These are phyloP conservation scores for Chionodraco myersi DNA, from an alignment of 2,113 vertebrate genomes.

Conservation along the genomic window DNA sequence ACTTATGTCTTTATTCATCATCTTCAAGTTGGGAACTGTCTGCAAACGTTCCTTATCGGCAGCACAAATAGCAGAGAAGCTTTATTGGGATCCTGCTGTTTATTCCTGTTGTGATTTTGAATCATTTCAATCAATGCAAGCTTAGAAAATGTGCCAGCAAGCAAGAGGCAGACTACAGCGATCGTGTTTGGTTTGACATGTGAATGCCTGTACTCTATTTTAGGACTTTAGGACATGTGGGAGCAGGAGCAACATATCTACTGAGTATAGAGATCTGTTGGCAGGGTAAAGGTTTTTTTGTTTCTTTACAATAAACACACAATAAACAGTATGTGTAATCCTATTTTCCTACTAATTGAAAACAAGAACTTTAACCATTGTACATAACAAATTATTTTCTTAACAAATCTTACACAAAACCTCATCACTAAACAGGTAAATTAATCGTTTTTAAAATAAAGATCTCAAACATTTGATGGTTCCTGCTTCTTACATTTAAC, in stretches of 20 bases:
- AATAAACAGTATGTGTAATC: neutral
- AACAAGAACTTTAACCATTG: too few relatives aligned
- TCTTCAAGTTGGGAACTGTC: neutral
- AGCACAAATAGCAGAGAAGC: neutral
- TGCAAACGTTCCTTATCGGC: neutral
- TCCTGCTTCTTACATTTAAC: too few relatives aligned
- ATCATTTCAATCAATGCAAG: slow-evolving; percentile 7
- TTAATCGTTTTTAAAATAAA: neutral
- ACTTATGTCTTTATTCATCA: neutral
- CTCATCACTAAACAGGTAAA: too few relatives aligned
- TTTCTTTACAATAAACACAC: neutral
- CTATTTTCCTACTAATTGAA: too few relatives aligned
- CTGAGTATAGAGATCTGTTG: neutral
- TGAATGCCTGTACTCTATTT: neutral
- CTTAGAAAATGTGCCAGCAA: slow-evolving; percentile 2
- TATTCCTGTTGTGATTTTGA: slow-evolving; percentile 21
- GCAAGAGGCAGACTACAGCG: neutral
- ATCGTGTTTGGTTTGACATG: neutral
- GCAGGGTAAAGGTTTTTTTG: neutral
- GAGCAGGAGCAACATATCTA: neutral
- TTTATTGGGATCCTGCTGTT: slow-evolving; percentile 8
- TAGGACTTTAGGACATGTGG: slow-evolving; percentile 7
- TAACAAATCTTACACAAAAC: too few relatives aligned
- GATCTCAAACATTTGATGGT: neutral
- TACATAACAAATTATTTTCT: neutral